Evolutionary conservation across 2,888 invertebrate genomes (phyloP), one percentile per base, ranked within the genome.

Genomic region (Alcis repandata): DNA sequence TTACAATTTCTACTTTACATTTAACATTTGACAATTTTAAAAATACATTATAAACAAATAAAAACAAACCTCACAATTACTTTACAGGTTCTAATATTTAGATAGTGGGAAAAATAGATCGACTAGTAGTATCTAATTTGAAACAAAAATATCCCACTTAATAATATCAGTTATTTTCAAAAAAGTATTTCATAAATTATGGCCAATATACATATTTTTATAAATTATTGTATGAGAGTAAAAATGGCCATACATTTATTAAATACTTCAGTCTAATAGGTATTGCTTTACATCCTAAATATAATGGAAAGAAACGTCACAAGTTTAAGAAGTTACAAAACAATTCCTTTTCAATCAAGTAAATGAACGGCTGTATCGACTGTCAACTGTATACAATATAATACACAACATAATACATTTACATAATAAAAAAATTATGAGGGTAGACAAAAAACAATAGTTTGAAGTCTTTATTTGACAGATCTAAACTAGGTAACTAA

Each of bases 1-100:
- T 89, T 93, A 92, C 92, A 93, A 89, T 91, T 92, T 90, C 93
- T 93, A 93, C 93, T 92, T 92, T 92, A 92, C 92, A 92, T 90
- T 83, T 91, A 91, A 88, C 90, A 91, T 89, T 89, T 80, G 85
- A 89, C 91, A 92, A 92, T 90, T 90, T 87, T 91, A 90, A 91
- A 92, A 92, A 92, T 92, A 93, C 92, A 92, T 89, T 91, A 87
- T 91, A 92, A 91, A 90, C 86, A 89, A 90, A 86, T 82, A 82
- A 87, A 92, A 90, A 91, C 87, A 91, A 89, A 90, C 89, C 89
- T 89, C 82, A 84, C 77, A 82, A 85, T 82, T 77, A 89, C 86
- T 91, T 83, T 90, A 90, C 89, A 90, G 80, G 87, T 87, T 85
- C 69, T 82, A 84, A 82, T 84, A 75, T 79, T 86, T 80, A 84